phyloP scores from a whole-genome alignment of 1,140 invertebrate genomes.

The Mactra quadrangularis region DNA sequence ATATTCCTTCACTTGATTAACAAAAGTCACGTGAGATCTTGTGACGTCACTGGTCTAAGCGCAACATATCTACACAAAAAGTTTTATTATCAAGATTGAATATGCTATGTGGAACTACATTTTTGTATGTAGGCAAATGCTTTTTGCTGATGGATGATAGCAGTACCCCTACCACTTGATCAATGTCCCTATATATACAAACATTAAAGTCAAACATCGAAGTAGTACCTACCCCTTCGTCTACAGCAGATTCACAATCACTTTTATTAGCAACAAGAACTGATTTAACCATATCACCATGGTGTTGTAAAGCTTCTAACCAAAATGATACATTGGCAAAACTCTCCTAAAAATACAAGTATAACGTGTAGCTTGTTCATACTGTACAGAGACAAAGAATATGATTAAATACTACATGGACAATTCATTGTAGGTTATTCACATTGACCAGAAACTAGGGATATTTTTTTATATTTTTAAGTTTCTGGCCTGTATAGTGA shows the following conservation, averaged over 20 bases:
- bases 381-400: constrained; percentile 3
- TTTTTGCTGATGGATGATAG: neutral
- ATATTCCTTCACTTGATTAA: too few species aligned
- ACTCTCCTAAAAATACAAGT: constrained; percentile 44
- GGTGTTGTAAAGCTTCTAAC: constrained; percentile 59
- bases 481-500: neutral
- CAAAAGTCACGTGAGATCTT: too few species aligned
- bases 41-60: too few species aligned
- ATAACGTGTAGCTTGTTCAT: neutral
- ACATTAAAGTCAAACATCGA: too few species aligned
- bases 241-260: constrained; percentile 46
- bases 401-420: neutral
- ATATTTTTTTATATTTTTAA: neutral
- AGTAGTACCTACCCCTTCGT: constrained; percentile 30
- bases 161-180: neutral
- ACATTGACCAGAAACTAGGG: neutral
- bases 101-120: too few species aligned
- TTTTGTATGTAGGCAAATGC: neutral
- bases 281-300: constrained; percentile 54
- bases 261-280: constrained; percentile 66
- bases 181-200: too few species aligned
- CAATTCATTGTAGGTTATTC: too few species aligned
- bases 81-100: too few species aligned
- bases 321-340: constrained; percentile 59
- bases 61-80: too few species aligned